Evolutionary conservation across 1,140 invertebrate species (phyloP), one percentile per base, ranked within the genome.

Genomic region (Oedothorax gibbosus): DNA sequence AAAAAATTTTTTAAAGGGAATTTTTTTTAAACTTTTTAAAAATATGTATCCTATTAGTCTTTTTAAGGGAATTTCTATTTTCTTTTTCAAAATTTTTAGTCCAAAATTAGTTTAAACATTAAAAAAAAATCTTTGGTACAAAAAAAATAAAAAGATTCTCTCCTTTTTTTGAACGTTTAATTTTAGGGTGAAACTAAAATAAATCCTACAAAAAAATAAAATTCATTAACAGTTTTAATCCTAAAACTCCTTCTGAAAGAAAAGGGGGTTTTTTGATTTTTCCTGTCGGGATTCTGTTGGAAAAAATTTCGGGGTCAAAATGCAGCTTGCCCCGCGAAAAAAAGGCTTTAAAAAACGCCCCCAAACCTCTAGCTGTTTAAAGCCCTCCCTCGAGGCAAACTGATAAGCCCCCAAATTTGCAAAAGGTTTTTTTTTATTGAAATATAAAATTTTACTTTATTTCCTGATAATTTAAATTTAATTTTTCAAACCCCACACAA

Each of bases 271-370:
- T 65, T 12, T 65, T 65, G 64, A 65, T 65, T 12, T 65, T 65
- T 18, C 20, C 64, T 65, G 64, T 10, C 8, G 20, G 8, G n/a
- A 65, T 7, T 7, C 18, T 68, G 64, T 5, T 51, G 76, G 56
- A 62, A n/a, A 62, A 7, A 7, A 11, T 62, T 11, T 20, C 4
- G 64, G 60, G 60, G 5, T 5, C 18, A 57, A 78, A n/a, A 78
- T 78, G 76, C 76, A 78, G n/a, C 54, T 78, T 20, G 76, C 76
- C 14, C n/a, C n/a, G n/a, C 66, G 68, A 80, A 80, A 60, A 7
- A 80, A 8, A 54, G 78, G 78, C 49, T 80, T 80, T 35, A 64
- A 69, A 71, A 80, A 80, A 80, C 78, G 78, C 68, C 62, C 62
- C n/a, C 78, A 69, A 51, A 50, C 9, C 62, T 69, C 12, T 78